A percentile compares a stretch with the other conserved stretches of the same genome.
Conservation (phyloP, 2,888 invertebrate species). For the Colostygia pectinataria region DNA sequence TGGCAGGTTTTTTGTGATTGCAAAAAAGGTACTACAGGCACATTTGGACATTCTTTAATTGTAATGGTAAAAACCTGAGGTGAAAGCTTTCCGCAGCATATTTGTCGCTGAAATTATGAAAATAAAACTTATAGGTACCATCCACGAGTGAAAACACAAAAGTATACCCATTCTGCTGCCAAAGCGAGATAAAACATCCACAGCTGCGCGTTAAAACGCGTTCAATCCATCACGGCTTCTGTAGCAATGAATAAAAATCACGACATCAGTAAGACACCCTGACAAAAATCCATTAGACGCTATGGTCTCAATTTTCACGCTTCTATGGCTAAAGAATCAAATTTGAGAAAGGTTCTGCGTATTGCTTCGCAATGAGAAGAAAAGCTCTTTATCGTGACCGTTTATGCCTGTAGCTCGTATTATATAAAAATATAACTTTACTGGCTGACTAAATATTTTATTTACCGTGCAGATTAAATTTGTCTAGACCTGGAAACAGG, state of each 20-base stretch:
- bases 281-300: conserved; percentile 34
- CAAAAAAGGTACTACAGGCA: no score
- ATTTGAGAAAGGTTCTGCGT: conserved; percentile 42
- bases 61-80: no score
- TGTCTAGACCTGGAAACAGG: no score
- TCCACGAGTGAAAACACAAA: conserved; percentile 2
- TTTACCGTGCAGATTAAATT: no score
- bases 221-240: background rate
- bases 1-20: no score
- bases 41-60: no score
- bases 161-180: conserved; percentile 3
- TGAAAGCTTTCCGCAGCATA: no score
- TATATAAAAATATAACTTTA: no score
- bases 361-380: conserved; percentile 38
- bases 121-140: no score
- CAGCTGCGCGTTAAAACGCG: background rate
- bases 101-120: no score
- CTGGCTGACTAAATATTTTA: no score
- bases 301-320: conserved; percentile 36
- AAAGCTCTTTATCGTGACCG: conserved; percentile 51
- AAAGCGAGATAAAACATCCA: conserved; percentile 6
- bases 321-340: conserved; percentile 41
- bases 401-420: conserved; percentile 53
- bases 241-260: conserved; percentile 7
- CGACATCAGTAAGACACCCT: conserved; percentile 19